Evolutionary conservation across 1,140 invertebrate genomes (phyloP), one percentile per base, ranked within the genome.

Genomic region (Chrysoperla carnea): DNA sequence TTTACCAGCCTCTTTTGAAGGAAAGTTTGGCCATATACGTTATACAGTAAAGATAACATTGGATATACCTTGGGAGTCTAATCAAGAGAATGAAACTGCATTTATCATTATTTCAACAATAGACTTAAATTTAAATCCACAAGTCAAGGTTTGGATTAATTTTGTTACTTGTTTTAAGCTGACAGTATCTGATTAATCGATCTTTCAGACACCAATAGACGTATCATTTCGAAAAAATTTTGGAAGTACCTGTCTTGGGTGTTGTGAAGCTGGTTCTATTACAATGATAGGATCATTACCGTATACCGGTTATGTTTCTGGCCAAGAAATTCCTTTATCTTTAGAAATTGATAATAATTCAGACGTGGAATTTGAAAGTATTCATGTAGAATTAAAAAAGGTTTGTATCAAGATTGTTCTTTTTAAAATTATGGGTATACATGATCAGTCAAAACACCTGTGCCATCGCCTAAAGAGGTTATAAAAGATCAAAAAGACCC

Each of bases 21-120:
- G 83, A 1, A 74, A 83, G 50, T 74, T 75, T 62, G 86, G 85
- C 0, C 74, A 76, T 59, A 69, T 89, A 23, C 68, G 84, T 12
- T 89, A 88, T 53, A 85, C 76, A 27, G 66, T 86, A 2, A 88
- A 86, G 63, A 84, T 84, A 4, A 70, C 67, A 29, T 60, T 86
- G 44, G 85, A 89, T 60, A 70, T 84, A 15, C 84, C 84, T 33
- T 89, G 84, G 85, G 83, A 83, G 45, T 84, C 87, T 56, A 85
- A 90, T 63, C 79, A 87, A 52, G 82, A 86, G 50, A 76, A 75
- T 39, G 87, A 88, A 66, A 76, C 75, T 63, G 77, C 80, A 2
- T 88, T 91, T 52, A 89, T 82, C 11, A 80, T 92, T 8, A 74
- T 88, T 15, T 77, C 80, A 48, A 75, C 82, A 13, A 69, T 87